These are phyloP conservation scores for Aphelocoma coerulescens DNA, from an alignment of 2,113 vertebrate species.

Conservation along the genomic window DNA sequence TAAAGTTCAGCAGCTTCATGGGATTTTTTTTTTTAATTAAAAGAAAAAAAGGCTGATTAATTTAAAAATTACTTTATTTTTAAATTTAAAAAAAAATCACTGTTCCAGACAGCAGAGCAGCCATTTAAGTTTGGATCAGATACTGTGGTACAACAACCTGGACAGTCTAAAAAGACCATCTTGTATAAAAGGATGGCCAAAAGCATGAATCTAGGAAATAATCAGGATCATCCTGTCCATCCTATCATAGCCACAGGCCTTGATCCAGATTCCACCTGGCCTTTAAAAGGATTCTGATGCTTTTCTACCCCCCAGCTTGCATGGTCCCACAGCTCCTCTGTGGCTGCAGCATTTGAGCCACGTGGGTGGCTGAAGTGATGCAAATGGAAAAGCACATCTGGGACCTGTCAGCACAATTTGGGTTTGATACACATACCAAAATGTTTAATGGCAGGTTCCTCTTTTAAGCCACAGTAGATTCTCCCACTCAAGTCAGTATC, in stretches of 20 bases:
- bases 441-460: neutral
- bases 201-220: neutral
- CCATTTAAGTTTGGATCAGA: neutral
- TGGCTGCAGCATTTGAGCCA: neutral
- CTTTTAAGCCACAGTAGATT: neutral
- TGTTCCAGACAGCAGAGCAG: neutral
- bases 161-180: fast-evolving
- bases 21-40: neutral
- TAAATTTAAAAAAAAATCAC: too few species aligned
- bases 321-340: neutral
- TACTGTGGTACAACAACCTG: neutral
- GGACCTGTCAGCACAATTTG: neutral
- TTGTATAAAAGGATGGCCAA: neutral
- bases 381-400: neutral
- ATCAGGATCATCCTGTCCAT: neutral
- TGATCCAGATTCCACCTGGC: neutral
- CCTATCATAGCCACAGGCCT: neutral
- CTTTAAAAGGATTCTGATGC: neutral
- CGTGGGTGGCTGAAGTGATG: neutral
- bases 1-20: neutral
- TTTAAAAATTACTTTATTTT: neutral
- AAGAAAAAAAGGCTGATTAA: neutral
- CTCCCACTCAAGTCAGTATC: neutral
- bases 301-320: neutral
- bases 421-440: neutral